Evolutionary conservation across 2,888 invertebrate genomes (phyloP), one percentile per base, ranked within the genome.

Genomic region (Netelia inedita): DNA sequence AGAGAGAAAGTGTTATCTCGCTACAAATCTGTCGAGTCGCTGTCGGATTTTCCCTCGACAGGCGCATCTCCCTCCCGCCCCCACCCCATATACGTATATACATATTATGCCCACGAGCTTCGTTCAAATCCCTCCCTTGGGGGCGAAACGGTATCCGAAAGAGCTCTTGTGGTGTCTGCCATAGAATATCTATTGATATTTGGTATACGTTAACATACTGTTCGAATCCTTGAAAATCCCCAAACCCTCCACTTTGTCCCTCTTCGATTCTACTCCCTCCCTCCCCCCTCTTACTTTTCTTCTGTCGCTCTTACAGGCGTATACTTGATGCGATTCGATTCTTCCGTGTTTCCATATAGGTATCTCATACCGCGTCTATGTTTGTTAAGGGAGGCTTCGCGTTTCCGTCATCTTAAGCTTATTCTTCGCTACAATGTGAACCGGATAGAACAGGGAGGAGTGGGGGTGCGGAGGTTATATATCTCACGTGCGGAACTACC

Each of bases 31-130:
- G 68, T 71, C 82, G 53, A 65, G 69, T 69, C 65, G 74, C 63
- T 79, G 85, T 79, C 85, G 82, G 82, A 85, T 85, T 85, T 82
- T 61, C 28, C 63, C 76, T 41, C 78, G 19, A 19, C 43, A 21
- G 46, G 43, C 35, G 35, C 50, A 46, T 68, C 19, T 46, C 16
- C 55, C n/a, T n/a, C n/a, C n/a, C n/a, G n/a, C n/a, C n/a, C n/a
- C n/a, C n/a, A n/a, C n/a, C 57, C 57, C 21, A 55, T 75, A 6
- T 9, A 28, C 59, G 35, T 0, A 35, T 35, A 35, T 35, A 41
- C 16, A 61, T 71, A 69, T 71, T 71, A 79, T n/a, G n/a, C 35
- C 69, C 63, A 71, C 57, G 21, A 10, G 10, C 79, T 71, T 72
- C 79, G 16, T 65, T 79, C 23, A 72, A 79, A 79, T 72, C 50